Conservation (phyloP, 2,888 invertebrate genomes). For the Agrilus mali region DNA sequence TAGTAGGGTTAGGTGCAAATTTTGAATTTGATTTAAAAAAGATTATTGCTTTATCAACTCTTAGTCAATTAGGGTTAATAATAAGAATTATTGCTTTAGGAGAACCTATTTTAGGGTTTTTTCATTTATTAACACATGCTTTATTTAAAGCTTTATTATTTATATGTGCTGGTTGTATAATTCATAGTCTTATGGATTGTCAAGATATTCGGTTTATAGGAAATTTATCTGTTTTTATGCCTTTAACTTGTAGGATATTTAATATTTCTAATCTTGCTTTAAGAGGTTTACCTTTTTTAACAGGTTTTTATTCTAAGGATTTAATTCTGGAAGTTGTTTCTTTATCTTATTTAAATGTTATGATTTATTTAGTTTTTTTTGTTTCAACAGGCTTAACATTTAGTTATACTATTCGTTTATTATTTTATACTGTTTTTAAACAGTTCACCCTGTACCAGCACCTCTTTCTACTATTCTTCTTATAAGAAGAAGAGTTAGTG, state of each 20-base stretch:
- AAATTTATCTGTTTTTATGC: conserved; percentile 35
- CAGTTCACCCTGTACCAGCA: too few relatives aligned
- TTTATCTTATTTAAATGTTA: conserved; percentile 40
- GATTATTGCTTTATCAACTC: conserved; percentile 65
- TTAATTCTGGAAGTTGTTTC: conserved; percentile 43
- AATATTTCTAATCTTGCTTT: conserved; percentile 47
- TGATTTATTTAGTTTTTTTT: conserved; percentile 42
- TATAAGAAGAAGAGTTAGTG: too few relatives aligned
- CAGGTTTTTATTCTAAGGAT: conserved; percentile 45
- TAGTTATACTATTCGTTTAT: conserved; percentile 43
- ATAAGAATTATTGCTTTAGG: conserved; percentile 39
- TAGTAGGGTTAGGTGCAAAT: conserved; percentile 45
- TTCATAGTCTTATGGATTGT: conserved; percentile 48
- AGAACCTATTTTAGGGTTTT: conserved; percentile 45
- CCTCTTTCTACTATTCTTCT: too few relatives aligned
- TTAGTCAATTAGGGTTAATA: conserved; percentile 65
- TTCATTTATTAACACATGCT: conserved; percentile 61
- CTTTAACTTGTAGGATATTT: conserved; percentile 52
- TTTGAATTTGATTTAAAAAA: conserved; percentile 62
- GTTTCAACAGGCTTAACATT: conserved; percentile 46
- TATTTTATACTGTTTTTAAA: conserved; percentile 44
- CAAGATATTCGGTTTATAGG: conserved; percentile 59
- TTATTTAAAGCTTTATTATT: conserved; percentile 59
- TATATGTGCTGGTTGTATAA: conserved; percentile 57
- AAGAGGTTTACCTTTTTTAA: conserved; percentile 51